Evolutionary conservation across 2,888 invertebrate species (phyloP).

Genomic region (Brachycybe producta): DNA sequence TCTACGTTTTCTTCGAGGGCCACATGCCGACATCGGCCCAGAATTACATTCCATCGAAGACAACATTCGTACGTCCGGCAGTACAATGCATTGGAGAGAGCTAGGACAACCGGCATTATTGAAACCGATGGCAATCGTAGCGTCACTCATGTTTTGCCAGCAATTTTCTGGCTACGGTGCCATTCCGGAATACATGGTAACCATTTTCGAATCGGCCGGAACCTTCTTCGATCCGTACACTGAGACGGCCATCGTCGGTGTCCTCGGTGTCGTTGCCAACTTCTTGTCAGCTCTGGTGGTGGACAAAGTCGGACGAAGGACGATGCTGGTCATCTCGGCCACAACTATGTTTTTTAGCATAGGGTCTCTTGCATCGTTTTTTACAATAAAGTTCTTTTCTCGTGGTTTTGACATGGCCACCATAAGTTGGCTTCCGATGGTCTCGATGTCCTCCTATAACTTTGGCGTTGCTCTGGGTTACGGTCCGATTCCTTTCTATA

Average conservation of each 20-base stretch:
- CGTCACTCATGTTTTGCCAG: slow-evolving; percentile 21
- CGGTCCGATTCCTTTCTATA: slow-evolving; percentile 14
- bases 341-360: slow-evolving; percentile 14
- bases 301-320: slow-evolving; percentile 17
- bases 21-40: slow-evolving; percentile 1
- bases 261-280: neutral
- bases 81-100: neutral
- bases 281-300: slow-evolving; percentile 10
- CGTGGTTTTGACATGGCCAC: neutral
- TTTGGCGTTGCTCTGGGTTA: slow-evolving; percentile 4
- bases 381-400: neutral
- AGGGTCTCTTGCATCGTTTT: slow-evolving; percentile 5
- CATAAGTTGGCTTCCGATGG: slow-evolving; percentile 6
- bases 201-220: slow-evolving; percentile 20
- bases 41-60: slow-evolving; percentile 5
- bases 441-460: slow-evolving; percentile 7
- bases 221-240: slow-evolving; percentile 15
- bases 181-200: slow-evolving; percentile 20
- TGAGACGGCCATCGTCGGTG: slow-evolving; percentile 18
- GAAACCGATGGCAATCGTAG: slow-evolving; percentile 18
- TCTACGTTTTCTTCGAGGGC: neutral
- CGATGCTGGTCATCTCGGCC: slow-evolving; percentile 19
- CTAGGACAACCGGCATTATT: neutral
- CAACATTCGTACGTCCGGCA: neutral
- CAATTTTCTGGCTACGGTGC: slow-evolving; percentile 21